Percentiles rank a stretch among this genome's conserved stretches.
These are phyloP conservation scores for Nerophis lumbriciformis DNA, from an alignment of 2,113 vertebrate genomes.

Conservation along the genomic window DNA sequence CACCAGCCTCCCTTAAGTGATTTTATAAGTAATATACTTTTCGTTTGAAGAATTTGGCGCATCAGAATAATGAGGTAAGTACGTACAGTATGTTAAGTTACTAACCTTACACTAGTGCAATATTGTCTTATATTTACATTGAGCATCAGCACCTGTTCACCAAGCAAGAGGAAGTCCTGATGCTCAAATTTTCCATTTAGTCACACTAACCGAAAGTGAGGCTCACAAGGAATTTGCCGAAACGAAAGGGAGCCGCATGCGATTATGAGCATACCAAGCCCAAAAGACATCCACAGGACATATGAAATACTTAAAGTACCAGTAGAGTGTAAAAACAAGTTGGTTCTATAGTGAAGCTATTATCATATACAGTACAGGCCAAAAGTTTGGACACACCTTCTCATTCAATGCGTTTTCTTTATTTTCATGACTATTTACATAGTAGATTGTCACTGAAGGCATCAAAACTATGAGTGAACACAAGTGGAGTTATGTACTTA, in stretches of 20 bases:
- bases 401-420: too few relatives aligned
- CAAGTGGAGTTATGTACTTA: too few relatives aligned
- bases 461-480: too few relatives aligned
- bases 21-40: constrained; percentile 14
- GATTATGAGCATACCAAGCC: constrained; percentile 17
- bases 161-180: neutral
- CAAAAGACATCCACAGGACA: constrained; percentile 23
- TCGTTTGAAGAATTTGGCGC: constrained; percentile 23
- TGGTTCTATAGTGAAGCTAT: too few relatives aligned
- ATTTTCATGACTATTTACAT: too few relatives aligned
- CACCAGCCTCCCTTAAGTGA: neutral
- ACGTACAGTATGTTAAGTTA: constrained; percentile 16
- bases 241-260: constrained; percentile 12
- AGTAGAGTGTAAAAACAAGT: too few relatives aligned
- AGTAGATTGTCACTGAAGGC: too few relatives aligned
- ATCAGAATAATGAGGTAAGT: constrained; percentile 53
- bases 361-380: too few relatives aligned
- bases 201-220: constrained; percentile 20
- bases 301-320: neutral
- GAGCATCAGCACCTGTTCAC: too few relatives aligned
- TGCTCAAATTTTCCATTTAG: constrained; percentile 28
- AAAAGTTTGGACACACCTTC: too few relatives aligned
- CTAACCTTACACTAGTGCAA: neutral
- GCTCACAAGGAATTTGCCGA: constrained; percentile 19
- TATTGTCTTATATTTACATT: too few relatives aligned